Conservation (phyloP, 2,797 vertebrate genomes). For the Sebastes wilsoni region DNA sequence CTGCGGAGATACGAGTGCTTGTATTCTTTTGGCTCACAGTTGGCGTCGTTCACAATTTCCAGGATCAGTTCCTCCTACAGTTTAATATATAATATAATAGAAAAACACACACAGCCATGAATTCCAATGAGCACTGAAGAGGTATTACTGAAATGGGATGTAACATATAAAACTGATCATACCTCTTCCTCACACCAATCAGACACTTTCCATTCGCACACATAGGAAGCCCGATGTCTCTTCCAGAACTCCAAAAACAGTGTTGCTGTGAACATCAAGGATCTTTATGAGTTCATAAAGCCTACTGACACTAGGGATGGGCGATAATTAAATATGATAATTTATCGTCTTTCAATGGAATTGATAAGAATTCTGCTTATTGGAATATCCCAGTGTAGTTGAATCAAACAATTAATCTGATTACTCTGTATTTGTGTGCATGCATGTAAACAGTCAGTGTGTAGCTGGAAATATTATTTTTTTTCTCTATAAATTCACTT, state of each 20-base stretch:
- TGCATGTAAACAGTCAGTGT: no score
- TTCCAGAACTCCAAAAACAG: conserved; percentile 97
- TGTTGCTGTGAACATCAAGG: conserved; percentile 82
- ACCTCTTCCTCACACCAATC: conserved; percentile 96
- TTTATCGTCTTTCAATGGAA: no score
- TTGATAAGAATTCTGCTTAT: no score
- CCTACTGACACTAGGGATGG: background rate
- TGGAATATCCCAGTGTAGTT: no score
- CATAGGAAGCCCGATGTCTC: conserved; percentile 84
- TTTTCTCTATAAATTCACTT: no score
- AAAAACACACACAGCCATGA: background rate
- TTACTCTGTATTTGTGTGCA: no score
- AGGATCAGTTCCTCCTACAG: conserved; percentile 91
- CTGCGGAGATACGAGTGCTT: conserved; percentile 89
- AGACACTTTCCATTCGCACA: conserved; percentile 88
- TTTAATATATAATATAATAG: background rate
- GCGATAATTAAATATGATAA: no score
- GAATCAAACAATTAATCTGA: no score
- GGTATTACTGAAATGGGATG: background rate
- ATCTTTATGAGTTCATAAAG: background rate
- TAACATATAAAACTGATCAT: conserved; percentile 18
- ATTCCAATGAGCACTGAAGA: background rate
- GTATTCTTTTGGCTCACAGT: conserved; percentile 72
- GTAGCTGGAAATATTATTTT: no score
- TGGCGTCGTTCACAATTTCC: conserved; percentile 83